phyloP scores from a whole-genome alignment of 2,888 invertebrate species.

The Pseudanteris insignis region DNA sequence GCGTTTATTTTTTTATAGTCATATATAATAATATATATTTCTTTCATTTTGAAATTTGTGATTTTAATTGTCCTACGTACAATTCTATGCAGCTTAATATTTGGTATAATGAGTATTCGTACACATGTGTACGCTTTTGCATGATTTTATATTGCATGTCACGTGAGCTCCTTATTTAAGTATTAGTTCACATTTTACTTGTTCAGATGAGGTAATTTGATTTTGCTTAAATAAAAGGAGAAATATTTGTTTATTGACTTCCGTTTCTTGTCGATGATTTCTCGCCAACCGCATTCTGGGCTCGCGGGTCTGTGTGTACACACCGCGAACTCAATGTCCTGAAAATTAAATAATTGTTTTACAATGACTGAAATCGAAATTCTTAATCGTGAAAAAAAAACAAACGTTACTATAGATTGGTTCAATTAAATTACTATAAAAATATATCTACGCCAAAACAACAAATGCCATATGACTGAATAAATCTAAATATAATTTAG shows the following conservation, averaged over 20 bases:
- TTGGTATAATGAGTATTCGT: too few species aligned
- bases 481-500: too few species aligned
- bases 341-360: conserved; percentile 17
- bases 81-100: conserved; percentile 59
- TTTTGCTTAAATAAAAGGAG: conserved; percentile 64
- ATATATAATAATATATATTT: conserved; percentile 18
- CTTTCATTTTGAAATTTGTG: conserved; percentile 1
- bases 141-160: neutral
- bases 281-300: conserved; percentile 53
- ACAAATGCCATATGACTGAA: too few species aligned
- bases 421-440: neutral
- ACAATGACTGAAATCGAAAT: too few species aligned
- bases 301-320: conserved; percentile 47
- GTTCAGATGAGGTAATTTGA: conserved; percentile 64
- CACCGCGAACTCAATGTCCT: conserved; percentile 49
- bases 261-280: conserved; percentile 60
- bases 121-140: too few species aligned
- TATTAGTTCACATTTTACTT: conserved; percentile 49
- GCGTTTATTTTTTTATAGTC: conserved; percentile 48
- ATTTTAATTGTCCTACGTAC: conserved; percentile 53
- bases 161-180: conserved; percentile 34
- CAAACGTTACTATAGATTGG: too few species aligned
- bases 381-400: too few species aligned
- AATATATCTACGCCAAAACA: too few species aligned
- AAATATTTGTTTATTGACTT: conserved; percentile 64